Conservation (phyloP, 1,140 invertebrate genomes). For the Lepidurus apus region DNA sequence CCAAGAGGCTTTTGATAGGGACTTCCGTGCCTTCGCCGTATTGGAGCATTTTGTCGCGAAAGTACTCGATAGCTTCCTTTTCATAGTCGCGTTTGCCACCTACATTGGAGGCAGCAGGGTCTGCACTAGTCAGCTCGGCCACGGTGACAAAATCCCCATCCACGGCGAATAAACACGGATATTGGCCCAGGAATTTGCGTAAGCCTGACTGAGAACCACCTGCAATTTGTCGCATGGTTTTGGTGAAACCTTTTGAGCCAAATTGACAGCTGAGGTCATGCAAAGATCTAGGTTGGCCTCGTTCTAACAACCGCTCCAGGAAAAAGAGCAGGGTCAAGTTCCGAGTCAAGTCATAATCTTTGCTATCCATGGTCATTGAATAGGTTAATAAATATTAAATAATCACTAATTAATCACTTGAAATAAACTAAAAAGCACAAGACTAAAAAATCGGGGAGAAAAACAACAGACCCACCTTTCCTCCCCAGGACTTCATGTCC, state of each 20-base stretch:
- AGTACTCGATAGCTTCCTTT: conserved; percentile 89
- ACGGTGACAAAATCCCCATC: conserved; percentile 78
- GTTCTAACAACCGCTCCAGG: conserved; percentile 87
- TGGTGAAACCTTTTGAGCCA: conserved; percentile 90
- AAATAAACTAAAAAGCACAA: conserved; percentile 23
- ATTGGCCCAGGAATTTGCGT: conserved; percentile 83
- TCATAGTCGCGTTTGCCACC: conserved; percentile 74
- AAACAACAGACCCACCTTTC: conserved; percentile 18
- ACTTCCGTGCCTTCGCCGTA: conserved; percentile 85
- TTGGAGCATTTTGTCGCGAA: conserved; percentile 80
- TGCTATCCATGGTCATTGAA: conserved; percentile 68
- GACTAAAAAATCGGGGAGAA: conserved; percentile 25
- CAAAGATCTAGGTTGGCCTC: conserved; percentile 77
- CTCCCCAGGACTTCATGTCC: background rate
- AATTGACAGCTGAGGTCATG: conserved; percentile 96
- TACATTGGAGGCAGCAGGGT: conserved; percentile 44
- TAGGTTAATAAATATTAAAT: background rate
- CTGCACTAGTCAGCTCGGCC: conserved; percentile 38
- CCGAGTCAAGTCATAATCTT: conserved; percentile 85
- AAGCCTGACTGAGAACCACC: conserved; percentile 88
- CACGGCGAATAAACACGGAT: conserved; percentile 84
- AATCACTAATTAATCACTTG: conserved; percentile 7
- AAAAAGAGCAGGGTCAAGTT: conserved; percentile 94
- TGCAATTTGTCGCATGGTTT: conserved; percentile 83
- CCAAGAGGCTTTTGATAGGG: conserved; percentile 84